phyloP scores from a whole-genome alignment of 1,140 invertebrate species.

The Papilio glaucus region DNA sequence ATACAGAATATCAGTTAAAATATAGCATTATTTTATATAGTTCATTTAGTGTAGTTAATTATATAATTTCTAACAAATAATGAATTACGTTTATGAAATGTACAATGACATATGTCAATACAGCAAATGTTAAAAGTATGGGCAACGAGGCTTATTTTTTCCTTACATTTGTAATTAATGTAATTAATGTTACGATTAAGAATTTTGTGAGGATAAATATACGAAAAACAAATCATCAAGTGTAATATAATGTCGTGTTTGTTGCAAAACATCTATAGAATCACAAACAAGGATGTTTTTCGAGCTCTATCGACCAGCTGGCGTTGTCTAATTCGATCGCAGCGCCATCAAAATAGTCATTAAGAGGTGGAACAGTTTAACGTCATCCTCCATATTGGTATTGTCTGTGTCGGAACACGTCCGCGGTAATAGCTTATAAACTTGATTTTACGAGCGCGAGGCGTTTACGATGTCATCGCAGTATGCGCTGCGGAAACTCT shows the following conservation, averaged over 20 bases:
- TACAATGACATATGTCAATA: too few relatives aligned
- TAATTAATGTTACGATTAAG: too few relatives aligned
- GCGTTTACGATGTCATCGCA: not conserved
- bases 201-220: too few relatives aligned
- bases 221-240: not conserved
- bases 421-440: not conserved
- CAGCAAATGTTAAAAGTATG: too few relatives aligned
- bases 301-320: slow-evolving; percentile 3
- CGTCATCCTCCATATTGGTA: not conserved
- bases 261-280: not conserved
- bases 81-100: too few relatives aligned
- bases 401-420: not conserved
- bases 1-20: too few relatives aligned
- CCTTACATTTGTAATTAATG: too few relatives aligned
- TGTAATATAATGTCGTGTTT: not conserved
- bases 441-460: not conserved
- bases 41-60: too few relatives aligned
- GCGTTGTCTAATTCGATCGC: slow-evolving; percentile 8
- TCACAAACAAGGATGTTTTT: slow-evolving; percentile 11
- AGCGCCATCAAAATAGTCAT: slow-evolving; percentile 10
- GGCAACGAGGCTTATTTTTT: too few relatives aligned
- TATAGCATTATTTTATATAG: too few relatives aligned
- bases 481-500: not conserved
- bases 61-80: too few relatives aligned
- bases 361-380: not conserved